A percentile compares a stretch with the other conserved stretches of the same genome.
phyloP scores from a whole-genome alignment of 2,797 vertebrate species.

The Clarias platycephalus region DNA sequence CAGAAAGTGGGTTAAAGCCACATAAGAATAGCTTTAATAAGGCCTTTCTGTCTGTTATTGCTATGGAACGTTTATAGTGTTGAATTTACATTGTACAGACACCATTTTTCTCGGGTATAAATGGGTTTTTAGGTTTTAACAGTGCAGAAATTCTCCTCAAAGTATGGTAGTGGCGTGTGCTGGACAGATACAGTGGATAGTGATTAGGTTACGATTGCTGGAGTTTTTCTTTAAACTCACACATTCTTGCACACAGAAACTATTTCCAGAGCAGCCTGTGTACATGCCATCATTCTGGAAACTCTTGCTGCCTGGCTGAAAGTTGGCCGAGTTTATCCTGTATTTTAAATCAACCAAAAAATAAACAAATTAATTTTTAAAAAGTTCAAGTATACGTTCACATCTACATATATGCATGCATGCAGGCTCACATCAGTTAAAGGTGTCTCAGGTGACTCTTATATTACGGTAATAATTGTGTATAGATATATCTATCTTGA shows the following conservation, averaged over 20 bases:
- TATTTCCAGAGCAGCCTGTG: neutral
- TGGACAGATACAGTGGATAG: constrained; percentile 6
- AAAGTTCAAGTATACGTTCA: constrained; percentile 20
- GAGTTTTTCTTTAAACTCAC: neutral
- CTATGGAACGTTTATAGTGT: neutral
- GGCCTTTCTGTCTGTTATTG: neutral
- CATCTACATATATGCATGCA: constrained; percentile 31
- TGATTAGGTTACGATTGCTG: constrained; percentile 5
- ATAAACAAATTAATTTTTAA: too few relatives aligned
- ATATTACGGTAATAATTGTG: constrained; percentile 26
- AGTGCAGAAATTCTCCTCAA: neutral
- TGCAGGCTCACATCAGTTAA: constrained; percentile 25
- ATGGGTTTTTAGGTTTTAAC: neutral
- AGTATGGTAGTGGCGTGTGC: neutral
- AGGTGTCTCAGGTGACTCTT: constrained; percentile 41
- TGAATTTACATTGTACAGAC: neutral
- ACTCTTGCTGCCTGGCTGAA: constrained; percentile 11
- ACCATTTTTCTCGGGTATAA: neutral
- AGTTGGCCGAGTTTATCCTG: neutral
- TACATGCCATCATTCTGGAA: constrained; percentile 31
- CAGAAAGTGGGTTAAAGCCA: neutral
- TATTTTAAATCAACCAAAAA: neutral
- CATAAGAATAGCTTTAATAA: neutral
- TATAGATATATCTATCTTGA: constrained; percentile 30
- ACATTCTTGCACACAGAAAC: neutral